Percentiles rank a stretch among this genome's conserved stretches.
Conservation (phyloP, 2,113 vertebrate species). For the Triplophysa siluroides region DNA sequence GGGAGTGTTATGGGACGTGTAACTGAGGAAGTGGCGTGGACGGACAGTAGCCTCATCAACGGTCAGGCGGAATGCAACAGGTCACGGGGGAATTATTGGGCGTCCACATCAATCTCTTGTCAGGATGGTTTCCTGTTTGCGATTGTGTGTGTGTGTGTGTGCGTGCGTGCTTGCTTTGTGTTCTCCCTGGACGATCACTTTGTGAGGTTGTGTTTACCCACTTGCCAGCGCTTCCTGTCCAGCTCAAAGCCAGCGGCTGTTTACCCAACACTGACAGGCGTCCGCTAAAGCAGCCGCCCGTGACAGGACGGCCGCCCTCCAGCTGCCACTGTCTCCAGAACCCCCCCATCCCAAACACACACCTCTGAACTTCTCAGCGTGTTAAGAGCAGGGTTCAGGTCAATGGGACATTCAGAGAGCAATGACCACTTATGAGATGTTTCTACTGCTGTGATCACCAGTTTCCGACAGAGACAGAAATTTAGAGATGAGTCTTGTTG, state of each 20-base stretch:
- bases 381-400: not conserved
- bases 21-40: conserved; percentile 21
- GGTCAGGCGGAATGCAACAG: conserved; percentile 55
- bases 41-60: conserved; percentile 35
- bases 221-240: conserved; percentile 82
- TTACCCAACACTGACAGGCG: conserved; percentile 72
- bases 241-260: conserved; percentile 73
- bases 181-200: conserved; percentile 79
- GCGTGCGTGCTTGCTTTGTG: conserved; percentile 52
- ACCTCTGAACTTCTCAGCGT: not conserved
- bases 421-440: not conserved
- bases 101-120: conserved; percentile 81
- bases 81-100: conserved; percentile 66
- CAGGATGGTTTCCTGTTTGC: conserved; percentile 46
- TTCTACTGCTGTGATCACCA: conserved; percentile 4
- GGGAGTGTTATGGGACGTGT: not conserved
- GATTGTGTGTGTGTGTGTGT: conserved; percentile 47
- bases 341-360: conserved; percentile 27
- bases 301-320: conserved; percentile 76
- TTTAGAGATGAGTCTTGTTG: conserved; percentile 41
- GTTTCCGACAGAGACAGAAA: conserved; percentile 24
- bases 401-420: not conserved
- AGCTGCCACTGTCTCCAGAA: conserved; percentile 79
- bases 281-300: conserved; percentile 56
- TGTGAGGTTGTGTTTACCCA: conserved; percentile 78